phyloP scores from a whole-genome alignment of 2,888 invertebrate genomes.

The Schizaphis graminum region DNA sequence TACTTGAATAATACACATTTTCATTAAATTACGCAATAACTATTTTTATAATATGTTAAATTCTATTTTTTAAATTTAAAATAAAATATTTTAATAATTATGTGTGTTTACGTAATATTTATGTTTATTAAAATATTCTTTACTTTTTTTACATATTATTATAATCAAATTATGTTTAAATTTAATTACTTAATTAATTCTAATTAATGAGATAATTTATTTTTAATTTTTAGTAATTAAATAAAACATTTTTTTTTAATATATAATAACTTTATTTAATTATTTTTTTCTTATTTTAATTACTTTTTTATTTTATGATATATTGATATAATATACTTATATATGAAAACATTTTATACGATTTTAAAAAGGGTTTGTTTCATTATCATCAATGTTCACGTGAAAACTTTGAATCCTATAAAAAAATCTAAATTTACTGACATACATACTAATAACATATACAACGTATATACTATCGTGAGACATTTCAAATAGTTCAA shows the following conservation, averaged over 20 bases:
- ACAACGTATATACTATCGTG: background rate
- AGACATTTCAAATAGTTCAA: slow-evolving; percentile 20
- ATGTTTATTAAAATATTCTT: background rate
- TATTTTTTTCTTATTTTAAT: background rate
- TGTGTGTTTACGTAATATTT: background rate
- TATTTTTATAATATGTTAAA: background rate
- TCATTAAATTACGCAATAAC: background rate
- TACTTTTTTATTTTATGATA: background rate
- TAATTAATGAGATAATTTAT: background rate
- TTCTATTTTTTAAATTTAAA: background rate
- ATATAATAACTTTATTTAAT: background rate
- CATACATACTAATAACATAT: slow-evolving; percentile 32
- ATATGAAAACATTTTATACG: background rate
- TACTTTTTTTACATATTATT: background rate
- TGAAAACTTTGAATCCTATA: background rate
- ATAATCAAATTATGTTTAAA: background rate
- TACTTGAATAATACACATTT: background rate
- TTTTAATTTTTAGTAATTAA: background rate
- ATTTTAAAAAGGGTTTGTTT: background rate
- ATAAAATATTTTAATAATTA: background rate
- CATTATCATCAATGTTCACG: background rate
- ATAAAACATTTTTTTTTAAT: background rate
- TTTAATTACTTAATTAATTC: background rate
- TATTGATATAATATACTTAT: background rate
- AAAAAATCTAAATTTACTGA: background rate